Evolutionary conservation across 2,888 invertebrate genomes (phyloP), one percentile per base, ranked within the genome.

Genomic region (Agrochola lota): DNA sequence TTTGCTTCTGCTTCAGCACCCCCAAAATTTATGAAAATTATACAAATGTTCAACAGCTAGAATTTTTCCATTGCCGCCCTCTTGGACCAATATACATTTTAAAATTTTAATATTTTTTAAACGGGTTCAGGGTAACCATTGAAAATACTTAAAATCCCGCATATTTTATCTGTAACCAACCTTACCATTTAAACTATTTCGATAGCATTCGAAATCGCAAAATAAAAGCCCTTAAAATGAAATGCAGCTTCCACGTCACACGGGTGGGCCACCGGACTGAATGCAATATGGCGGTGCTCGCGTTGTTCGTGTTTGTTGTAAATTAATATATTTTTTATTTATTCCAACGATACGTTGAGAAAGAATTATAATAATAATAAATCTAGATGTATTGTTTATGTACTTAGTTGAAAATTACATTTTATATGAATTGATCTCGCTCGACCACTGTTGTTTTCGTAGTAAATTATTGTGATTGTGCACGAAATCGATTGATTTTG

Each of bases 341-440:
- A 68, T 52, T 68, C 23, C 17, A 52, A 68, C 52, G 8, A n/a
- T 30, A 35, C 23, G 8, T 52, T 52, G 9, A 30, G 15, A 15
- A 68, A 9, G 30, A 52, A 35, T 15, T 52, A 9, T 15, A 68
- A 15, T 30, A 23, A 68, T 8, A 12, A 15, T 15, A 49, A 20
- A 49, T 23, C 23, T 23, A 49, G 0, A 49, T 35, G 2, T 52
- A n/a, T 35, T 52, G 52, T 52, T 17, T 52, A 52, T 35, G 20
- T 52, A 57, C 35, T 69, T n/a, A 63, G 17, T 26, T 35, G 12
- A 46, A 43, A 20, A 40, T 52, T 20, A 30, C 12, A 9, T 73
- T 62, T 15, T 55, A 26, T 74, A 55, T n/a, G 20, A 35, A 46
- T n/a, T 55, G 62, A 74, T 74, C 46, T 57, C 30, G 43, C 46